Evolutionary conservation across 2,888 invertebrate genomes (phyloP).

Genomic region (Alloplasta piceator): DNA sequence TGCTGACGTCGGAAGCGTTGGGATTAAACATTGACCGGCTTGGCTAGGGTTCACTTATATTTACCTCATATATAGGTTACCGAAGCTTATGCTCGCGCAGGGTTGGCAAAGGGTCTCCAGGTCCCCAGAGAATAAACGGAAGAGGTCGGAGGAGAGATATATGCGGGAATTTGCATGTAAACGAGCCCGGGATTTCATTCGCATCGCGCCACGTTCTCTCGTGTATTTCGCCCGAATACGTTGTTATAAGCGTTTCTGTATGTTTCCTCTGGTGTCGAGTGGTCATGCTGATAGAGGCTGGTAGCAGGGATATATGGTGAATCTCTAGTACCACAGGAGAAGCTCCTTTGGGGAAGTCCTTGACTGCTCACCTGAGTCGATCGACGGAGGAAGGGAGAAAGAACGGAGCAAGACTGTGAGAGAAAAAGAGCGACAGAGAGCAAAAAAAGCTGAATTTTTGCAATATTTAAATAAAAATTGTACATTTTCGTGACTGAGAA

Average conservation of each 20-base stretch:
- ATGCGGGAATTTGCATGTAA: slow-evolving; percentile 76
- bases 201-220: slow-evolving; percentile 64
- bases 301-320: slow-evolving; percentile 8
- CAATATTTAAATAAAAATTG: no score
- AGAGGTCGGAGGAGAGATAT: slow-evolving; percentile 58
- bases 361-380: slow-evolving; percentile 48
- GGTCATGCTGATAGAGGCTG: slow-evolving; percentile 31
- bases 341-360: slow-evolving; percentile 47
- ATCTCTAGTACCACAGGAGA: slow-evolving; percentile 7
- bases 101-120: slow-evolving; percentile 50
- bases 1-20: not conserved
- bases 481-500: no score
- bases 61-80: slow-evolving; percentile 20
- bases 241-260: slow-evolving; percentile 54
- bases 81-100: slow-evolving; percentile 50
- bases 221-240: slow-evolving; percentile 51
- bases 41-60: not conserved
- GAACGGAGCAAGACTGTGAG: slow-evolving; percentile 1
- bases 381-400: slow-evolving; percentile 24
- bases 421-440: not conserved
- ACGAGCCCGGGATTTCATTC: slow-evolving; percentile 78
- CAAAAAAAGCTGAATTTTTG: no score
- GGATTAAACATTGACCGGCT: slow-evolving; percentile 6
- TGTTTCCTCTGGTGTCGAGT: slow-evolving; percentile 2
- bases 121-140: slow-evolving; percentile 43